Conservation (phyloP, 1,140 invertebrate species). For the Bombus breviceps region DNA sequence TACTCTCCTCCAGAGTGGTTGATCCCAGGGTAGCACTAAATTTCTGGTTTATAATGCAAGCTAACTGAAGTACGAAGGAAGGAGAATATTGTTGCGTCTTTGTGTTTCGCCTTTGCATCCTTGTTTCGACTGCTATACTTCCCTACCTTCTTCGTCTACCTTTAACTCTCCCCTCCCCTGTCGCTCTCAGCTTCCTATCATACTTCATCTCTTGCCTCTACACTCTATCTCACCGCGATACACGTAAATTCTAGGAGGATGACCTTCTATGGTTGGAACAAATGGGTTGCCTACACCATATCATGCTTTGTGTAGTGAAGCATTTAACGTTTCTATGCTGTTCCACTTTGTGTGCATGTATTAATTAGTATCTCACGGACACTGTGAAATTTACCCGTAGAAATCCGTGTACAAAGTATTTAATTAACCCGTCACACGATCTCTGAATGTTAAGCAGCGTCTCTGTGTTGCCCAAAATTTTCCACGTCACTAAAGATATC, state of each 20-base stretch:
- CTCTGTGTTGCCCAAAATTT: constrained; percentile 8
- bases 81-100: constrained; percentile 58
- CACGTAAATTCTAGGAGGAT: constrained; percentile 51
- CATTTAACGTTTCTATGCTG: constrained; percentile 52
- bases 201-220: neutral
- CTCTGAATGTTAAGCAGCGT: constrained; percentile 32
- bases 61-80: constrained; percentile 72
- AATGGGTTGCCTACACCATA: constrained; percentile 51
- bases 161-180: constrained; percentile 1
- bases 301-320: constrained; percentile 42
- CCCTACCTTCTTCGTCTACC: neutral
- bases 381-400: constrained; percentile 51
- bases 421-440: constrained; percentile 65
- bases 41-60: constrained; percentile 75
- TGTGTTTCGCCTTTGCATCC: constrained; percentile 11
- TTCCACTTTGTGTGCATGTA: constrained; percentile 36
- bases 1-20: constrained; percentile 73
- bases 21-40: constrained; percentile 77
- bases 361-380: constrained; percentile 63
- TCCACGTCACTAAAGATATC: neutral
- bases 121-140: constrained; percentile 4
- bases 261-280: constrained; percentile 52
- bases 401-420: constrained; percentile 64
- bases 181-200: constrained; percentile 3
- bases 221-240: constrained; percentile 11